Base-by-base conservation (phyloP, 2,888 invertebrate species). In the Pollenia angustigena region DNA sequence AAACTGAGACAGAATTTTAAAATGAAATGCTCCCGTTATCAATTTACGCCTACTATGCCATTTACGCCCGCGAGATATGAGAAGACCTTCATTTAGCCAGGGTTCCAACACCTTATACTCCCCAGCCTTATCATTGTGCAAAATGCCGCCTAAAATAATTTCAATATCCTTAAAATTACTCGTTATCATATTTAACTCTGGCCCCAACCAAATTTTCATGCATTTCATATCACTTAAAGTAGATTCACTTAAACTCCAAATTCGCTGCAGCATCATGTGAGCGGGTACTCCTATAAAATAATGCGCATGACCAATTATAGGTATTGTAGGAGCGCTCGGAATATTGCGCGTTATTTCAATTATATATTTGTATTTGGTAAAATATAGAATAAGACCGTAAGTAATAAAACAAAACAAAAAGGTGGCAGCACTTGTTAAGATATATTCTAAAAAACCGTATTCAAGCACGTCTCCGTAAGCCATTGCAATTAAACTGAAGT, bases 21-120 rank as follows among this genome's bases (percentile, higher is more conserved):
- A 97, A 91, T 97, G 97, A 92, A 97, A 97, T 0, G 96, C 95
- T 0, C 96, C 96, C 0, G 97, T 97, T 81, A 97, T 91, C 81
- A 96, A 94, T 91, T 96, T 96, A 52, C 97, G 94, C 32, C 95
- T 94, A 0, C 92, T 92, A 88, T 94, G 94, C 97, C 97, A 97
- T 93, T 95, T 95, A 2, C 74, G 76, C 1, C 90, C 90, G 42
- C 69, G 80, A 52, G 90, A 90, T 1, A 90, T 81, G 18, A 91
- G 86, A 23, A 91, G 79, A 2, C 91, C 91, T 40, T 90, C 90
- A 23, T 89, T 88, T 1, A 91, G 87, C 91, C 91, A 91, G 9
- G 90, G 87, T 83, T 56, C 76, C 74, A 88, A 72, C 16, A 85
- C 86, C n/a, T 78, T 81, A 85, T 90, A 90, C 32, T 90, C 89